Conservation (phyloP, 2,797 vertebrate species). For the Sphaeramia orbicularis region DNA sequence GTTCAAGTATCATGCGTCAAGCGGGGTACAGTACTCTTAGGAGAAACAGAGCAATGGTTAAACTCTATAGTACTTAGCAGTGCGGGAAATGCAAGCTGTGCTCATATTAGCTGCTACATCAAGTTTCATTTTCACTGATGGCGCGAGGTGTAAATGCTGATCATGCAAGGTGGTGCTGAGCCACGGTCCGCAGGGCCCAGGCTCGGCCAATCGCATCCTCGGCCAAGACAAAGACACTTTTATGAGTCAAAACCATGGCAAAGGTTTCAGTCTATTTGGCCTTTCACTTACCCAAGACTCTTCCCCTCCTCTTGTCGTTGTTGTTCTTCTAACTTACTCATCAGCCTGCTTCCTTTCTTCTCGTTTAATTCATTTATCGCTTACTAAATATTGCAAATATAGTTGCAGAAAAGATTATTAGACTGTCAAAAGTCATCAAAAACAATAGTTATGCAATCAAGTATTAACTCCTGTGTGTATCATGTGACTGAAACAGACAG, state of each 20-base stretch:
- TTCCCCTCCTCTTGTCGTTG: conserved; percentile 3
- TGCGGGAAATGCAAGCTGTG: conserved; percentile 22
- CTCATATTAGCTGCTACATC: conserved; percentile 25
- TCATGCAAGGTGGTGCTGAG: conserved; percentile 33
- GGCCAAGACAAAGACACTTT: conserved; percentile 62
- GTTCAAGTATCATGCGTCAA: conserved; percentile 19
- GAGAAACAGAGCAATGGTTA: neutral
- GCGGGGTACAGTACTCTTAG: neutral
- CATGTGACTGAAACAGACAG: too few relatives aligned
- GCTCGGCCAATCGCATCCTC: conserved; percentile 38
- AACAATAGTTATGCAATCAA: too few relatives aligned
- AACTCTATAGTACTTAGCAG: conserved; percentile 5
- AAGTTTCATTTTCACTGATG: conserved; percentile 50
- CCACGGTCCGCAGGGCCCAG: conserved; percentile 16
- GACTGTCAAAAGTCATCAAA: too few relatives aligned
- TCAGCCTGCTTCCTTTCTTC: conserved; percentile 20
- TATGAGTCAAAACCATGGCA: conserved; percentile 53
- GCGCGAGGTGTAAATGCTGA: conserved; percentile 45
- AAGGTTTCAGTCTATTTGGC: conserved; percentile 28
- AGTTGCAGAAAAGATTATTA: too few relatives aligned
- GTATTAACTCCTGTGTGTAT: too few relatives aligned
- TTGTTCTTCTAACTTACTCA: conserved; percentile 10
- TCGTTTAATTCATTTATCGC: conserved; percentile 27
- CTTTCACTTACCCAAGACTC: conserved; percentile 40
- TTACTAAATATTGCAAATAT: conserved; percentile 14